Base-by-base conservation (phyloP, 2,888 invertebrate genomes). In the Apocheima hispidaria region DNA sequence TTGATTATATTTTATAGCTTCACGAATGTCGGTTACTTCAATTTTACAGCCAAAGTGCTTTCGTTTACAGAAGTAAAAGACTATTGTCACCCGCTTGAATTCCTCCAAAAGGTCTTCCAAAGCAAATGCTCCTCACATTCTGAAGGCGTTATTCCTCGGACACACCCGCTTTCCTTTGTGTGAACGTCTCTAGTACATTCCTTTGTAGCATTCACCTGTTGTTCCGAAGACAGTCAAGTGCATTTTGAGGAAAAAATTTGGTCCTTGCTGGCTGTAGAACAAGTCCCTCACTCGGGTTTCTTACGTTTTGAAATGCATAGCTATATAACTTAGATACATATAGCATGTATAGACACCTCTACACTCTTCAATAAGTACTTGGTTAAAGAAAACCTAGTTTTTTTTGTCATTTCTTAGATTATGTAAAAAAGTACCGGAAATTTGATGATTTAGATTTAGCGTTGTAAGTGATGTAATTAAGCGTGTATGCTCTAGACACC, bases 161-260 rank as follows among this genome's bases (percentile, higher is more conserved):
- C 41, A 21, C 20, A 38, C 10, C 14, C 41, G 21, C 44, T 28
- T 44, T 14, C 10, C 16, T 28, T 44, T 44, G 28, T 44, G 28
- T 44, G 16, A 26, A n/a, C 4, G 10, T 20, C 12, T 3, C 5
- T 23, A 14, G 16, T 44, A 44, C 38, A 21, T 21, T 41, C 21
- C 21, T 21, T 21, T 21, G 41, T n/a, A 21, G 21, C n/a, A 4
- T 18, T 41, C n/a, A 41, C 41, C 41, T 41, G 41, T 41, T 21
- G 21, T 41, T 41, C 21, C n/a, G 23, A 41, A 41, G 21, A 41
- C 21, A 18, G 7, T 38, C 18, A 10, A 16, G 40, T 12, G 20
- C 20, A 21, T 41, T 21, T 41, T 21, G 40, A n/a, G n/a, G 21
- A 41, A 21, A 21, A 9, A 2, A 2, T 6, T 21, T 21, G 5